Evolutionary conservation across 2,113 vertebrate species (phyloP).

Genomic region (Ophiodon elongatus): DNA sequence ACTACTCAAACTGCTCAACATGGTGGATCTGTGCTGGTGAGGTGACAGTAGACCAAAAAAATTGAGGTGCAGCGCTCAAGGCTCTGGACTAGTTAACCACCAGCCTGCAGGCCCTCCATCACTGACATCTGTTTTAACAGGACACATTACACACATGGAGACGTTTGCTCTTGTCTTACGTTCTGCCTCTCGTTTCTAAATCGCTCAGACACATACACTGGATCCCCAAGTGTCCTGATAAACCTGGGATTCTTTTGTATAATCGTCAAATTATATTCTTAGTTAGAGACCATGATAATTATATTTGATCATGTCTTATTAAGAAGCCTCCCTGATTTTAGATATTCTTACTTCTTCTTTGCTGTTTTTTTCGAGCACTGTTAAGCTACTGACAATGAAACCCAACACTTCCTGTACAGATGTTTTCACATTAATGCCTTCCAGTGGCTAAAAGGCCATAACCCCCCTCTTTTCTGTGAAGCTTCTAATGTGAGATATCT

Average conservation of each 20-base stretch:
- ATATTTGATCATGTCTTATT: too few relatives aligned
- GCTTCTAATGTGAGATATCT: too few relatives aligned
- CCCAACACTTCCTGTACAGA: too few relatives aligned
- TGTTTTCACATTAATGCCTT: too few relatives aligned
- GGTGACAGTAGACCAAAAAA: neutral
- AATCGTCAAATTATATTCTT: too few relatives aligned
- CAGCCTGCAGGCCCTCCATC: neutral
- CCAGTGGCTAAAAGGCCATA: too few relatives aligned
- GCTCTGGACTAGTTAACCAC: neutral
- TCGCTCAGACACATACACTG: neutral
- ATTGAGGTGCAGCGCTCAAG: neutral
- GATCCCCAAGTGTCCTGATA: neutral
- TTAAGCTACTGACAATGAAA: too few relatives aligned
- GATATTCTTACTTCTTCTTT: too few relatives aligned
- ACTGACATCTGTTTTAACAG: neutral
- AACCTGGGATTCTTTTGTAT: neutral
- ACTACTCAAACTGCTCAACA: neutral
- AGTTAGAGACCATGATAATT: too few relatives aligned
- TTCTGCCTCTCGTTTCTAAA: neutral
- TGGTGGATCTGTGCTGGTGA: neutral
- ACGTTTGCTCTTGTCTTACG: neutral
- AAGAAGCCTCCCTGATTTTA: too few relatives aligned
- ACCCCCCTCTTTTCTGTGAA: too few relatives aligned
- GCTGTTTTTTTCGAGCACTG: too few relatives aligned
- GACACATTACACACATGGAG: neutral